A percentile compares a stretch with the other conserved stretches of the same genome.
phyloP scores from a whole-genome alignment of 2,797 vertebrate genomes.

The Acanthornis magna region DNA sequence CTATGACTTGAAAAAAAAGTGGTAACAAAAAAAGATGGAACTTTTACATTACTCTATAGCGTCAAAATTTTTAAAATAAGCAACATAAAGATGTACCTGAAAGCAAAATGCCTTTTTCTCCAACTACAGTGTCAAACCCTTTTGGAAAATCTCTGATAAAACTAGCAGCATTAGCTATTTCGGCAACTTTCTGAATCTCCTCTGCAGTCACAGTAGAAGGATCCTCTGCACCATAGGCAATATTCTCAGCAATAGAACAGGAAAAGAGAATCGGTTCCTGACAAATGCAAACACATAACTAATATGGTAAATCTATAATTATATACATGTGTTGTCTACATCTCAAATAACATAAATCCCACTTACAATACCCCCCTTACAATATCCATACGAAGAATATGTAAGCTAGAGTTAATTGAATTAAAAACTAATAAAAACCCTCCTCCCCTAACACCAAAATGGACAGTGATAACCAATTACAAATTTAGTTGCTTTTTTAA shows the following conservation, averaged over 20 bases:
- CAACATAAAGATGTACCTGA: slow-evolving; percentile 81
- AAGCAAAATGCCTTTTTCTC: slow-evolving; percentile 93
- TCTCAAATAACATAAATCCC: background rate
- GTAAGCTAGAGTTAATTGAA: background rate
- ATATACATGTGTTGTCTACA: background rate
- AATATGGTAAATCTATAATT: background rate
- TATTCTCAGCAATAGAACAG: slow-evolving; percentile 94
- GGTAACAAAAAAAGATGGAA: background rate
- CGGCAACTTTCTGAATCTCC: slow-evolving; percentile 86
- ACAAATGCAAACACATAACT: background rate
- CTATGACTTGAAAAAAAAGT: background rate
- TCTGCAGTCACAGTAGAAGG: slow-evolving; percentile 79
- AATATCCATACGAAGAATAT: background rate
- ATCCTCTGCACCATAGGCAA: slow-evolving; percentile 87
- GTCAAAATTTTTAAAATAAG: background rate
- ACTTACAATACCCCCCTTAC: background rate
- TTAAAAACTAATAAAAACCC: background rate
- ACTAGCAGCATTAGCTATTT: slow-evolving; percentile 86
- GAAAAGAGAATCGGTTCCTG: slow-evolving; percentile 97
- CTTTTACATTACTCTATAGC: background rate
- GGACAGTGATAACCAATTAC: background rate
- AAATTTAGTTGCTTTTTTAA: background rate
- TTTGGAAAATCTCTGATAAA: slow-evolving; percentile 89
- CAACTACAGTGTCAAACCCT: slow-evolving; percentile 91
- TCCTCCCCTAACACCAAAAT: background rate